These are phyloP conservation scores for Drosophila ananassae DNA, from an alignment of 1,140 invertebrate species.

Conservation along the genomic window DNA sequence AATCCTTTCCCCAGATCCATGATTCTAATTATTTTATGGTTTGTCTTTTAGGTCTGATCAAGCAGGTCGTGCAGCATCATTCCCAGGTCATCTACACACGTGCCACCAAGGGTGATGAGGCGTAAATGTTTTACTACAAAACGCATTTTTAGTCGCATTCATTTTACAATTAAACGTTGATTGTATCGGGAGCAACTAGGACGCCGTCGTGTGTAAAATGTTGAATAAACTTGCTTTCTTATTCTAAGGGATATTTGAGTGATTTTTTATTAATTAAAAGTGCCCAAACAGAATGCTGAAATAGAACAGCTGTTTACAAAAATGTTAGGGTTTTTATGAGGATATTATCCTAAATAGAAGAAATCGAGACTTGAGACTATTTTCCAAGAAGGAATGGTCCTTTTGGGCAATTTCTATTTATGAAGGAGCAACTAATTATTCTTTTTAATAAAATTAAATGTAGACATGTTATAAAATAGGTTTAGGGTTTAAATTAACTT, in stretches of 20 bases:
- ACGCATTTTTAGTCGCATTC: slow-evolving; percentile 52
- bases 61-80: slow-evolving; percentile 98
- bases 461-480: too few relatives aligned
- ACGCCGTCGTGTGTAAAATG: slow-evolving; percentile 69
- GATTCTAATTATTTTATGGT: slow-evolving; percentile 19
- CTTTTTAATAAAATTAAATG: too few relatives aligned
- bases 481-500: too few relatives aligned
- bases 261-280: slow-evolving; percentile 19
- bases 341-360: too few relatives aligned
- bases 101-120: slow-evolving; percentile 96
- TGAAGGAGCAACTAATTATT: too few relatives aligned
- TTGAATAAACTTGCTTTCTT: slow-evolving; percentile 79
- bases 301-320: too few relatives aligned
- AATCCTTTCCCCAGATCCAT: background rate
- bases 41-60: slow-evolving; percentile 92
- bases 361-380: too few relatives aligned
- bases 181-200: slow-evolving; percentile 63
- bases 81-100: slow-evolving; percentile 99
- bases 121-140: slow-evolving; percentile 68
- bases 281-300: background rate
- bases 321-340: too few relatives aligned
- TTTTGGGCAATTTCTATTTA: too few relatives aligned
- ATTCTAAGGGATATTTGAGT: slow-evolving; percentile 63
- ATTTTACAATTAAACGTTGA: slow-evolving; percentile 60
- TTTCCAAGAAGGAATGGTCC: too few relatives aligned